Evolutionary conservation across 53 echinoderm and acorn worm species (phyloP).

Genomic region (Echinarachnius parma): DNA sequence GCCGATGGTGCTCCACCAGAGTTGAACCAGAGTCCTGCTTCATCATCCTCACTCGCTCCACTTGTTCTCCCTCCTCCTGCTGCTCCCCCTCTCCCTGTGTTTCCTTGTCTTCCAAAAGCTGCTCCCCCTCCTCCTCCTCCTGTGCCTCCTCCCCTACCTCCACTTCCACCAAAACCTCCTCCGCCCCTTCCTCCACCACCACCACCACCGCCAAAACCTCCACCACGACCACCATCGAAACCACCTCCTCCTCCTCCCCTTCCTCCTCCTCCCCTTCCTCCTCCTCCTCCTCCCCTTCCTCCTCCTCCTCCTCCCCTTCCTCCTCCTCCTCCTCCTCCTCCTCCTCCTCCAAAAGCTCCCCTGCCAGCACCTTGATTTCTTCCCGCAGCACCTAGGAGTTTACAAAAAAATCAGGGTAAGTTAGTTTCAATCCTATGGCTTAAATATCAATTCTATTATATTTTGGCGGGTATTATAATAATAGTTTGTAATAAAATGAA

Average conservation of each 20-base stretch:
- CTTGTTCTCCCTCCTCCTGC: slow-evolving; percentile 25
- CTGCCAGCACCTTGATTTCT: slow-evolving; percentile 9
- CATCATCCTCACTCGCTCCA: slow-evolving; percentile 28
- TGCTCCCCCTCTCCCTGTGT: slow-evolving; percentile 30
- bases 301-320: slow-evolving; percentile 8
- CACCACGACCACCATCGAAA: slow-evolving; percentile 21
- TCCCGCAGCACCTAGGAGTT: too few species aligned
- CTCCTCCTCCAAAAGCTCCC: slow-evolving; percentile 30
- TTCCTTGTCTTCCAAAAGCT: neutral
- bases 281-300: slow-evolving; percentile 15
- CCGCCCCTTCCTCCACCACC: neutral
- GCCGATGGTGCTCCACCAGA: neutral
- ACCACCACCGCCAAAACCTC: slow-evolving; percentile 22
- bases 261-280: slow-evolving; percentile 1
- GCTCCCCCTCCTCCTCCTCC: neutral
- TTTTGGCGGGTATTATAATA: slow-evolving; percentile 18
- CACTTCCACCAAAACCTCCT: slow-evolving; percentile 20
- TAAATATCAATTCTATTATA: too few species aligned
- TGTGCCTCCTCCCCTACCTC: neutral
- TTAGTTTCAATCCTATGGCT: too few species aligned
- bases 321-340: slow-evolving; percentile 5
- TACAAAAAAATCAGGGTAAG: too few species aligned
- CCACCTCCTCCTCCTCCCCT: slow-evolving; percentile 23
- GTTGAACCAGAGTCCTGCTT: slow-evolving; percentile 32
- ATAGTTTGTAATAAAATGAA: neutral